Conservation (phyloP, 2,797 vertebrate genomes). For the Diglossa cyanea region DNA sequence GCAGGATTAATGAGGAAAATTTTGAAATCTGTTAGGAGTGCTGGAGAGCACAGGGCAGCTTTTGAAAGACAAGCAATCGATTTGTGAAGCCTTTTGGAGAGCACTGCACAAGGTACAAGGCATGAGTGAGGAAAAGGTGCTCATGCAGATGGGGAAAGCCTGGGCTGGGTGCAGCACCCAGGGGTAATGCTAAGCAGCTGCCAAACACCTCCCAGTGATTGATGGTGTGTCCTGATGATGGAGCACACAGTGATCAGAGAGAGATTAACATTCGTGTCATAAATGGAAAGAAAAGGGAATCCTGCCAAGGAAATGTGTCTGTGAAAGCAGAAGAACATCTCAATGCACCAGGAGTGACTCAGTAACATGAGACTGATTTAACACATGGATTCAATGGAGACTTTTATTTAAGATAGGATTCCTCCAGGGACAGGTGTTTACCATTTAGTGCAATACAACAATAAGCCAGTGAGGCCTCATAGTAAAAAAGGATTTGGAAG, state of each 20-base stretch:
- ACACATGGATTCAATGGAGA: neutral
- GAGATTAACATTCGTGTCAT: constrained; percentile 34
- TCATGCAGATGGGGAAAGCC: neutral
- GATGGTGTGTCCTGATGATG: neutral
- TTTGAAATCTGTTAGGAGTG: neutral
- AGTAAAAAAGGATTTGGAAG: neutral
- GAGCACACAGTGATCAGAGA: neutral
- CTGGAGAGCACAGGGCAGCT: neutral
- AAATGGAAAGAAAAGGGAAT: neutral
- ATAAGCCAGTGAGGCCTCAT: neutral
- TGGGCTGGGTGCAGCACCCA: neutral
- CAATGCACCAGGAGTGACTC: neutral
- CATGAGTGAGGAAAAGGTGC: neutral
- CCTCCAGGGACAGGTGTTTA: neutral
- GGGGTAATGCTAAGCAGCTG: neutral
- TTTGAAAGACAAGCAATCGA: neutral
- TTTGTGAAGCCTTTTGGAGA: neutral
- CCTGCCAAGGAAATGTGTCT: neutral
- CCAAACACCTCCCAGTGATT: neutral
- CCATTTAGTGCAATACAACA: neutral
- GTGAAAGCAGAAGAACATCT: neutral
- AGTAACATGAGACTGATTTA: neutral
- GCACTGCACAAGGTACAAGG: neutral
- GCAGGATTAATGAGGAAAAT: neutral
- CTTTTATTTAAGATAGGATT: neutral